Evolutionary conservation across 2,888 invertebrate species (phyloP).

Genomic region (Hololepta plana): DNA sequence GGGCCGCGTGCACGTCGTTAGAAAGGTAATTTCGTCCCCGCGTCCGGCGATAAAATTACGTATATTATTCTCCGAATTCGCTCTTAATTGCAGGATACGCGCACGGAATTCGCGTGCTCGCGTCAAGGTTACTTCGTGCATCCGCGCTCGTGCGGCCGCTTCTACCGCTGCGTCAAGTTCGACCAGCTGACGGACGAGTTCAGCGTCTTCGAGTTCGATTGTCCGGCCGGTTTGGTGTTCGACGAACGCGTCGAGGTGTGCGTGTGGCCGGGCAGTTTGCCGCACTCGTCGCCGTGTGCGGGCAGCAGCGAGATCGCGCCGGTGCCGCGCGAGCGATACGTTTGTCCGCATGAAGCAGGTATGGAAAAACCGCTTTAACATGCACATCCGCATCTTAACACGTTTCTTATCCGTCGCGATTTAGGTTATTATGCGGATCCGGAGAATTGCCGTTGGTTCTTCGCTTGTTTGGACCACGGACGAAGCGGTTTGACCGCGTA

Average conservation of each 20-base stretch:
- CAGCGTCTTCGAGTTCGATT: conserved; percentile 66
- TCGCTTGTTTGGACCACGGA: conserved; percentile 60
- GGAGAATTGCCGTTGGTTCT: conserved; percentile 70
- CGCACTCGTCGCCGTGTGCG: conserved; percentile 52
- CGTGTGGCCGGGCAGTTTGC: conserved; percentile 60
- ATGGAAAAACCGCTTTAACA: too few relatives aligned
- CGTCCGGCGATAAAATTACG: too few relatives aligned
- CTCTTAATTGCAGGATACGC: conserved; percentile 42
- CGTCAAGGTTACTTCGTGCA: conserved; percentile 65
- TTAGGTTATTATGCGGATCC: conserved; percentile 63
- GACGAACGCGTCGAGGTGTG: conserved; percentile 61
- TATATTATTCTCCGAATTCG: too few relatives aligned
- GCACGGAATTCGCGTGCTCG: conserved; percentile 56
- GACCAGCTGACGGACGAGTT: conserved; percentile 56
- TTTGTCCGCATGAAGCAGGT: conserved; percentile 47
- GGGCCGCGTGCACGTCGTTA: conserved; percentile 50
- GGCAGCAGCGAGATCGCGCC: conserved; percentile 67
- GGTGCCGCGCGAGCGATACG: conserved; percentile 45
- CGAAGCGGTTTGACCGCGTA: conserved; percentile 44
- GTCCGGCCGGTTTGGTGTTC: conserved; percentile 59
- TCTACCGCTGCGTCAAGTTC: conserved; percentile 68
- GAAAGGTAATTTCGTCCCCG: conserved; percentile 35
- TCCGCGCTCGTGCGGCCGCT: conserved; percentile 56
- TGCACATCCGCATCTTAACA: not conserved
- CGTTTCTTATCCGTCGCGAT: conserved; percentile 8